Percentiles rank a stretch among this genome's conserved stretches.
Conservation (phyloP, 2,113 vertebrate genomes). For the Hylia prasina region DNA sequence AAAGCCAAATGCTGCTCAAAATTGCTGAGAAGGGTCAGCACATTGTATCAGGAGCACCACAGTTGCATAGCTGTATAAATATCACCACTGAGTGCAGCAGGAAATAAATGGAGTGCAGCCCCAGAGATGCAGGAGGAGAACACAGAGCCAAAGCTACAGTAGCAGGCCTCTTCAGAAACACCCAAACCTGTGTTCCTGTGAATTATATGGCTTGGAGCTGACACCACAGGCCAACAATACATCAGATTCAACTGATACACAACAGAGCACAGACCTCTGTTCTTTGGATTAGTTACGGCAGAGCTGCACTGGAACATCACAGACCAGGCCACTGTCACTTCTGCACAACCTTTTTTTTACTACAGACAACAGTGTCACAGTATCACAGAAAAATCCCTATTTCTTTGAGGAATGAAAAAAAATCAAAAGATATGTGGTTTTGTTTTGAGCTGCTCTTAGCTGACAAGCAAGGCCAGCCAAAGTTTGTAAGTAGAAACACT, state of each 20-base stretch:
- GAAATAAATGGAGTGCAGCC: not conserved
- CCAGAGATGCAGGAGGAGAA: not conserved
- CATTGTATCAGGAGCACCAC: not conserved
- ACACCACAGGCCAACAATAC: not conserved
- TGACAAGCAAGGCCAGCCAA: not conserved
- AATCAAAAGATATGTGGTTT: not conserved
- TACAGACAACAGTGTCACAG: not conserved
- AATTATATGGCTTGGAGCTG: not conserved
- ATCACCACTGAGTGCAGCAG: not conserved
- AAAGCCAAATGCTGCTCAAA: not conserved
- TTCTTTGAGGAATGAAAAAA: not conserved
- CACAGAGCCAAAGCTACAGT: not conserved
- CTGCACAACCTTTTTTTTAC: not conserved
- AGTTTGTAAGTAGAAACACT: not conserved
- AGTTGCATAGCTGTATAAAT: not conserved
- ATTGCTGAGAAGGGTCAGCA: not conserved
- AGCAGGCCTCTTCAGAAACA: not conserved
- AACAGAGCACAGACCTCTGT: not conserved
- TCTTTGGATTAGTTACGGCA: not conserved
- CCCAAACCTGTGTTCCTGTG: not conserved
- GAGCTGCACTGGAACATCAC: not conserved
- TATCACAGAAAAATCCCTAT: not conserved
- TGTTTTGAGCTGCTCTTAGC: not conserved
- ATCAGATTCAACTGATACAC: not conserved
- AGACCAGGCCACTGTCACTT: not conserved